Base-by-base conservation (phyloP, 2,113 vertebrate species). In the Corapipo altera region DNA sequence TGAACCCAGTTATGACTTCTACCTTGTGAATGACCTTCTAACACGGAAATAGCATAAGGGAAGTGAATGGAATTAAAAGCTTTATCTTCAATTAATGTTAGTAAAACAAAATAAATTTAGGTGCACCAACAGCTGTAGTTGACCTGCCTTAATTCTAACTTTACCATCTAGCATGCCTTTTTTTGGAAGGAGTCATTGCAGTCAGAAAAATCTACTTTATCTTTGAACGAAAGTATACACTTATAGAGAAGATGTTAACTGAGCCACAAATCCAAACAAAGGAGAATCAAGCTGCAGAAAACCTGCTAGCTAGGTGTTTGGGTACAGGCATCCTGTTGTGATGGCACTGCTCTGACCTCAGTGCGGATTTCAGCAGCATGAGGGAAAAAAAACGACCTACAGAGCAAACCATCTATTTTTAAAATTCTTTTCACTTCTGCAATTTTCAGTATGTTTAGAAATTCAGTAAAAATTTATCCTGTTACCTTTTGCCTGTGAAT, bases 21-120 rank as follows among this genome's bases (percentile, higher is more conserved):
- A 80, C 46, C 46, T 91, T 49, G 52, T 61, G 39, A 93, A 80
- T 95, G 67, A 85, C 64, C 55, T 95, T 96, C 72, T 90, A 91
- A 80, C 39, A 74, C 22, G 39, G 48, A 77, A 90, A 90, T 7
- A 52, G 21, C 64, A 80, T 64, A 62, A 52, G 64, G 71, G 30
- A 80, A 91, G 43, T 13, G 91, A 95, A 83, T 22, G 5, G 43
- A 92, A 94, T 86, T 76, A 61, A 79, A 79, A 82, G 20, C 21
- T 30, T 82, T 94, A 48, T 57, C 52, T 95, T 74, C 67, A 85
- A 64, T 90, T 74, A 96, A 77, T 44, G 55, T 2, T 90, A 79
- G 48, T 90, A 74, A 67, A 89, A 73, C 26, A 85, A 79, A 93
- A 91, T 61, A 91, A 86, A 93, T 61, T 61, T 39, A 46, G 43